phyloP scores from a whole-genome alignment of 2,888 invertebrate genomes.

The Andrena flavipes region DNA sequence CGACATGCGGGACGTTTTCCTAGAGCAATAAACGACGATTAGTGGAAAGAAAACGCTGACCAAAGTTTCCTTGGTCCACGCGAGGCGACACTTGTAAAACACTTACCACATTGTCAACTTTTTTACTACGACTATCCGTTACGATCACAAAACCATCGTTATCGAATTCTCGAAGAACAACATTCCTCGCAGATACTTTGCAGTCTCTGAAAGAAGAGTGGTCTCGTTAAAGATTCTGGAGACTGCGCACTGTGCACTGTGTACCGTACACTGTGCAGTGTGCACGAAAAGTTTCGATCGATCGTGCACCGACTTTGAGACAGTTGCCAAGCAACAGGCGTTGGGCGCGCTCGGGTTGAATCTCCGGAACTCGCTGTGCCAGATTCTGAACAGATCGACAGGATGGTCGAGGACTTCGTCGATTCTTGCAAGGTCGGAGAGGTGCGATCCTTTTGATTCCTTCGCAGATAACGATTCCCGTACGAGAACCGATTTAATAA shows the following conservation, averaged over 20 bases:
- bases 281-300: background rate
- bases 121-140: constrained; percentile 84
- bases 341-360: constrained; percentile 69
- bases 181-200: constrained; percentile 81
- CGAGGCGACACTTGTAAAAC: background rate
- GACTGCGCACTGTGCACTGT: too few relatives aligned
- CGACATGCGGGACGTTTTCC: constrained; percentile 84
- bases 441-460: constrained; percentile 9
- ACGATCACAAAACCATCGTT: constrained; percentile 85
- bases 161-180: constrained; percentile 84
- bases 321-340: constrained; percentile 62
- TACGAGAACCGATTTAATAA: constrained; percentile 20
- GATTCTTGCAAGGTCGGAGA: constrained; percentile 82
- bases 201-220: constrained; percentile 77
- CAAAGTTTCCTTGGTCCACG: background rate
- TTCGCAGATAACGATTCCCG: constrained; percentile 32
- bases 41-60: background rate
- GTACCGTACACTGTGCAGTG: background rate
- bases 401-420: constrained; percentile 82
- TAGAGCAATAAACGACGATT: constrained; percentile 59
- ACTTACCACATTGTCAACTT: constrained; percentile 85
- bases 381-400: constrained; percentile 84
- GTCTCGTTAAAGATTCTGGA: background rate
- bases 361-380: constrained; percentile 82
- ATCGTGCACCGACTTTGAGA: constrained; percentile 59